Conservation (phyloP, 2,888 invertebrate genomes). For the Tinea trinotella region DNA sequence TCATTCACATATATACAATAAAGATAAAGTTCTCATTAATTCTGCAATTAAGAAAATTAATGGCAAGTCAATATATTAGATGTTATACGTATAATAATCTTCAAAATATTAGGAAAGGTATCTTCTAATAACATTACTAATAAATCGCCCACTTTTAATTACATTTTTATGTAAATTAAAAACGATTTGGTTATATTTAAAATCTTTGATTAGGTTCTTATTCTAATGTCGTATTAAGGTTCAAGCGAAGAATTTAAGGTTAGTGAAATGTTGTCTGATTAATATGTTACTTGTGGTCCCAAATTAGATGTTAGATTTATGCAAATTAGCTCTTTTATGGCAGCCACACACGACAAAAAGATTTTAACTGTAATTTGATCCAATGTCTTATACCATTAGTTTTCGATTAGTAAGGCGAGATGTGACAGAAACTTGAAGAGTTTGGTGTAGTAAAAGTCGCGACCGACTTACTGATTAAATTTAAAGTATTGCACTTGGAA, state of each 20-base stretch:
- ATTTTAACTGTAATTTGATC: constrained; percentile 46
- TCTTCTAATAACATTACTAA: constrained; percentile 24
- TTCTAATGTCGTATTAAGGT: constrained; percentile 30
- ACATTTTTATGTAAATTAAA: constrained; percentile 46
- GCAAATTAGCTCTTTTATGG: constrained; percentile 52
- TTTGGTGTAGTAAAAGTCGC: background rate
- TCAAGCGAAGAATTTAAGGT: constrained; percentile 41
- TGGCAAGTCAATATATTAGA: constrained; percentile 27
- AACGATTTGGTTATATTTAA: constrained; percentile 30
- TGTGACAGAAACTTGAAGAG: constrained; percentile 33
- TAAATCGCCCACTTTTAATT: constrained; percentile 43
- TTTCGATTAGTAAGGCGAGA: constrained; percentile 56
- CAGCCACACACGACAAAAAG: constrained; percentile 53
- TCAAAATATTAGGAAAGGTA: constrained; percentile 34
- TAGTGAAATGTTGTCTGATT: constrained; percentile 46
- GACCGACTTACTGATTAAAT: background rate
- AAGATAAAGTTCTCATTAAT: constrained; percentile 38
- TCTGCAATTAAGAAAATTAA: constrained; percentile 33
- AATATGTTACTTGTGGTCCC: constrained; percentile 48
- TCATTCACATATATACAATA: constrained; percentile 30
- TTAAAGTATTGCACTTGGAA: background rate
- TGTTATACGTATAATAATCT: constrained; percentile 29
- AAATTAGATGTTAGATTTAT: constrained; percentile 53
- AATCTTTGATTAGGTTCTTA: constrained; percentile 28
- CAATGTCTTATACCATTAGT: constrained; percentile 36